Percentiles rank a stretch among this genome's conserved stretches.
Conservation (phyloP, 2,113 vertebrate species). For the Elachura formosa region DNA sequence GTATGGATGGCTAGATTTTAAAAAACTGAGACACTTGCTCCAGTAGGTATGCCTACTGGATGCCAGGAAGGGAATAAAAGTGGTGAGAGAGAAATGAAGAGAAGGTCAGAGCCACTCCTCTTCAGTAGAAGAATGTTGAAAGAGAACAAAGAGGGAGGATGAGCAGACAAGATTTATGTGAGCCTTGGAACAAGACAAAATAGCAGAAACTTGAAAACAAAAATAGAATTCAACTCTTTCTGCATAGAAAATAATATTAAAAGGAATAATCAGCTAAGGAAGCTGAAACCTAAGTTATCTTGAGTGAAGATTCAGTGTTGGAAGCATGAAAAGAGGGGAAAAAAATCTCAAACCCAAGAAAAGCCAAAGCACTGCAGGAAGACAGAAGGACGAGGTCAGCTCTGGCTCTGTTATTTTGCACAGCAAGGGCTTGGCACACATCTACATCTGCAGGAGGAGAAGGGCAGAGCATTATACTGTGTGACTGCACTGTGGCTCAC, state of each 20-base stretch:
- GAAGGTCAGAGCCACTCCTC: not conserved
- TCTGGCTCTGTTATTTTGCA: not conserved
- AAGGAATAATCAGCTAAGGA: not conserved
- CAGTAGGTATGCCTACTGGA: not conserved
- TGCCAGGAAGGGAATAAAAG: not conserved
- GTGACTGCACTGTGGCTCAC: not conserved
- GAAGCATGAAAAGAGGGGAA: not conserved
- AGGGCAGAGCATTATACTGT: not conserved
- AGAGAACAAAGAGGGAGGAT: not conserved
- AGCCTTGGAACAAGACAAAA: not conserved
- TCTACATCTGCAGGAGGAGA: not conserved
- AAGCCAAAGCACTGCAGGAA: not conserved
- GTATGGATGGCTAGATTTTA: not conserved
- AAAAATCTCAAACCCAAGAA: not conserved
- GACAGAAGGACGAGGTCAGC: not conserved
- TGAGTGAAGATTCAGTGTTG: not conserved
- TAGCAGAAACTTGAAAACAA: not conserved
- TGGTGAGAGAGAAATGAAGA: not conserved
- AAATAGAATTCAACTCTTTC: not conserved
- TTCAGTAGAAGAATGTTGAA: not conserved
- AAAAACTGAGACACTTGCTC: not conserved
- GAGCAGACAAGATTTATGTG: not conserved
- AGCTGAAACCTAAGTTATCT: not conserved
- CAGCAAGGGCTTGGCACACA: fast-evolving
- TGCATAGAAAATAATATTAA: not conserved